phyloP scores from a whole-genome alignment of 2,888 invertebrate genomes.

The Charanyca ferruginea region DNA sequence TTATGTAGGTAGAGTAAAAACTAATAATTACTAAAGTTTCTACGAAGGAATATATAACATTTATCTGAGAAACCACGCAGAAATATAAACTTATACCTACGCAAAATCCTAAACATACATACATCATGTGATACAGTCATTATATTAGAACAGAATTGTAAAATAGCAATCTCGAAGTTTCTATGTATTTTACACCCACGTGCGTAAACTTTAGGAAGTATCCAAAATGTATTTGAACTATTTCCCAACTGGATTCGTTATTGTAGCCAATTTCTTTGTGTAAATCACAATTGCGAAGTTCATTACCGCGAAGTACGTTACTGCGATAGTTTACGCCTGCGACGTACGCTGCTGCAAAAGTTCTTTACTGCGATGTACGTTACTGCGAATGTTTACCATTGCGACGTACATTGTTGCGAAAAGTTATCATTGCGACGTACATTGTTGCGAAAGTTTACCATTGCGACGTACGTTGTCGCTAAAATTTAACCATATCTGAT shows the following conservation, averaged over 20 bases:
- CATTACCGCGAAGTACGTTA: too few relatives aligned
- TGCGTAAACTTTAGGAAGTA: not conserved
- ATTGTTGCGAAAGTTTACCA: too few relatives aligned
- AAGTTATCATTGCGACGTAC: too few relatives aligned
- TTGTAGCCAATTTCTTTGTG: not conserved
- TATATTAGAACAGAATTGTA: not conserved
- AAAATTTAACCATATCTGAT: too few relatives aligned
- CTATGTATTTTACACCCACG: conserved; percentile 2
- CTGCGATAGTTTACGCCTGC: too few relatives aligned
- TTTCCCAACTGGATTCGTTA: not conserved
- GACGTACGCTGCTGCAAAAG: too few relatives aligned
- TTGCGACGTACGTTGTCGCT: too few relatives aligned
- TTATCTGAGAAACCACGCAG: not conserved
- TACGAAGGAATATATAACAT: not conserved
- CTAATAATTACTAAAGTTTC: not conserved
- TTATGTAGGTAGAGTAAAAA: not conserved
- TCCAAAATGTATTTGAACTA: not conserved
- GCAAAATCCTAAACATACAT: not conserved
- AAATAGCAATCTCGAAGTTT: conserved; percentile 6
- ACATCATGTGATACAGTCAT: conserved; percentile 1
- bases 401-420: too few relatives aligned
- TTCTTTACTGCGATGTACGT: too few relatives aligned
- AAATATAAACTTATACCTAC: not conserved
- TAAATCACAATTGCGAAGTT: too few relatives aligned
- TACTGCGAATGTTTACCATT: too few relatives aligned